phyloP scores from a whole-genome alignment of 2,888 invertebrate species.

The Scaptomyza cyrtandrae region DNA sequence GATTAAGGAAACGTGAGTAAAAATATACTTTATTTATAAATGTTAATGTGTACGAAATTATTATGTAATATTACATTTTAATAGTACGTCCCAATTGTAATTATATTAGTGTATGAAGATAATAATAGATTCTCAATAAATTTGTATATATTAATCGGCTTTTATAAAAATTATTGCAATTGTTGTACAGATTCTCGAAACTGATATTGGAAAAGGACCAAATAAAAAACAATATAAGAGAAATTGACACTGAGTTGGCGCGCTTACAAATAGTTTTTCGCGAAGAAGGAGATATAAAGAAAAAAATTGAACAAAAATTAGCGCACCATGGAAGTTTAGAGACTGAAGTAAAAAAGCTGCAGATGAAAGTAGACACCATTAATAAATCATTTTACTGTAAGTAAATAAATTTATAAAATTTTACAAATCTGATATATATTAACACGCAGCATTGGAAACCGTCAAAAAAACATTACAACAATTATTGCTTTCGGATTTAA shows the following conservation, averaged over 20 bases:
- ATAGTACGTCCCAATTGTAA: too few relatives aligned
- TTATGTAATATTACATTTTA: neutral
- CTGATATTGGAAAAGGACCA: slow-evolving; percentile 73
- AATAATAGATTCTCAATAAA: neutral
- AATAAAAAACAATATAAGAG: slow-evolving; percentile 44
- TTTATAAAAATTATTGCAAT: slow-evolving; percentile 7
- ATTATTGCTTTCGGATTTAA: slow-evolving; percentile 13
- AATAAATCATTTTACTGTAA: slow-evolving; percentile 57
- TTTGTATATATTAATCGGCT: neutral
- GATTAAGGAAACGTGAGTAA: slow-evolving; percentile 64
- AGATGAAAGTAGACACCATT: slow-evolving; percentile 49
- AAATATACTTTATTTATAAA: too few relatives aligned
- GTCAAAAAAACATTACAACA: slow-evolving; percentile 17
- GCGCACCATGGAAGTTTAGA: slow-evolving; percentile 48
- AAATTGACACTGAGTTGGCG: slow-evolving; percentile 55
- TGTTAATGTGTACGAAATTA: neutral
- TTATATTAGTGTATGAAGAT: too few relatives aligned
- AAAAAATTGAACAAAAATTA: slow-evolving; percentile 66
- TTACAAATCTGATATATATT: neutral
- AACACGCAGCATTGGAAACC: slow-evolving; percentile 38
- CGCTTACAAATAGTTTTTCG: slow-evolving; percentile 45
- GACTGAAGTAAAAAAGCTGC: slow-evolving; percentile 58
- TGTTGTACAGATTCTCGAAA: slow-evolving; percentile 70
- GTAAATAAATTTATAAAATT: slow-evolving; percentile 12
- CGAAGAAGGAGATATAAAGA: slow-evolving; percentile 42